Percentiles rank a stretch among this genome's conserved stretches.
Evolutionary conservation across 2,888 invertebrate genomes (phyloP).

Genomic region (Latrodectus elegans): DNA sequence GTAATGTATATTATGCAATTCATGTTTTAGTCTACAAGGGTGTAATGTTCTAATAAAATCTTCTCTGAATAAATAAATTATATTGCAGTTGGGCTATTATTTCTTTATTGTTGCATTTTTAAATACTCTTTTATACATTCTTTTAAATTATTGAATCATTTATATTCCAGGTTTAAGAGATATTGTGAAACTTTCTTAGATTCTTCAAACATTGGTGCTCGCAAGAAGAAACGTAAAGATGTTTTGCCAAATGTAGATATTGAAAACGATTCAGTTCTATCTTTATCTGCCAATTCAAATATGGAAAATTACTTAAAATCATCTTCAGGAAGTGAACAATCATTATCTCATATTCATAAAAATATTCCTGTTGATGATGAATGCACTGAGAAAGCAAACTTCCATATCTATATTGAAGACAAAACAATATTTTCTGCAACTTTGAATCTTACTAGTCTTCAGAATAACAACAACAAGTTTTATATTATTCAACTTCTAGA

Average conservation of each 20-base stretch:
- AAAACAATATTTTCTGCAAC: slow-evolving; percentile 76
- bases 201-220: neutral
- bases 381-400: slow-evolving; percentile 31
- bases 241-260: neutral
- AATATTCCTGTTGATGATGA: slow-evolving; percentile 60
- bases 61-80: too few species aligned
- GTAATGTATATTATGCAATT: too few species aligned
- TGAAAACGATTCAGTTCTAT: neutral
- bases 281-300: neutral
- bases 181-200: neutral
- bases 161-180: neutral
- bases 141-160: neutral
- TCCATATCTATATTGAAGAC: slow-evolving; percentile 71
- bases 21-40: too few species aligned
- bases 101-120: too few species aligned
- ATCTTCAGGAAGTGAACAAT: neutral
- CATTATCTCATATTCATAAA: neutral
- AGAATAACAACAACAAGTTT: slow-evolving; percentile 78
- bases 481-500: slow-evolving; percentile 77
- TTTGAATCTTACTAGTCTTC: slow-evolving; percentile 78
- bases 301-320: neutral
- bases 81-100: too few species aligned
- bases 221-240: neutral
- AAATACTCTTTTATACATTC: neutral
- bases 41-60: too few species aligned